Evolutionary conservation across 1,140 invertebrate species (phyloP).

Genomic region (Drosophila lowei): DNA sequence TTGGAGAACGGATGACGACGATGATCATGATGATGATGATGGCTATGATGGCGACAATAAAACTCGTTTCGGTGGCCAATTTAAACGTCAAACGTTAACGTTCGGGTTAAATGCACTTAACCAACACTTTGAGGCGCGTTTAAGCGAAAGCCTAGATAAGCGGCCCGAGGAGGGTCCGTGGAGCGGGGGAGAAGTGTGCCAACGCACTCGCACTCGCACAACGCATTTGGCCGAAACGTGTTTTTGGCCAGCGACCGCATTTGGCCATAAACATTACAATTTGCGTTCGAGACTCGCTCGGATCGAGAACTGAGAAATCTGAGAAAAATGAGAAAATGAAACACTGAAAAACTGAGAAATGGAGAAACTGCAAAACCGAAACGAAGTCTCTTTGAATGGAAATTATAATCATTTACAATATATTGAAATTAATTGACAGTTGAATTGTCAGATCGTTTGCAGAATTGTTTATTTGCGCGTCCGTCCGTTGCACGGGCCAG

Average conservation of each 20-base stretch:
- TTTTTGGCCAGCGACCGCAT: slow-evolving; percentile 58
- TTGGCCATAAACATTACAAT: slow-evolving; percentile 79
- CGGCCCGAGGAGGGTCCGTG: not conserved
- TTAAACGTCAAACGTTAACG: slow-evolving; percentile 77
- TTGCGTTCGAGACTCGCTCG: slow-evolving; percentile 46
- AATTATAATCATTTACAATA: slow-evolving; percentile 81
- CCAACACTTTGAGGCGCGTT: slow-evolving; percentile 79
- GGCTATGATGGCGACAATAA: slow-evolving; percentile 40
- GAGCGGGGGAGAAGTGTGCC: slow-evolving; percentile 48
- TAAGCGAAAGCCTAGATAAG: slow-evolving; percentile 76
- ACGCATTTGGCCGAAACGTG: slow-evolving; percentile 51
- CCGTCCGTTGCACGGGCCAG: slow-evolving; percentile 27
- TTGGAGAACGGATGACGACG: slow-evolving; percentile 27
- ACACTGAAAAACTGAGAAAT: slow-evolving; percentile 23
- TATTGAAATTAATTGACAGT: slow-evolving; percentile 82
- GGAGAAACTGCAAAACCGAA: slow-evolving; percentile 30
- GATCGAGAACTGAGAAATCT: slow-evolving; percentile 6
- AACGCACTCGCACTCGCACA: slow-evolving; percentile 29
- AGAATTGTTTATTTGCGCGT: slow-evolving; percentile 72
- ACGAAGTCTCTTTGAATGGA: slow-evolving; percentile 34
- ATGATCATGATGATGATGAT: slow-evolving; percentile 47
- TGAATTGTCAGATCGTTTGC: slow-evolving; percentile 79
- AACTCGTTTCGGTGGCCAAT: slow-evolving; percentile 67
- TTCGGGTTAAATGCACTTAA: slow-evolving; percentile 80
- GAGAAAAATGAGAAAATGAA: not conserved